Evolutionary conservation across 2,888 invertebrate species (phyloP).

Genomic region (Selenia dentaria): DNA sequence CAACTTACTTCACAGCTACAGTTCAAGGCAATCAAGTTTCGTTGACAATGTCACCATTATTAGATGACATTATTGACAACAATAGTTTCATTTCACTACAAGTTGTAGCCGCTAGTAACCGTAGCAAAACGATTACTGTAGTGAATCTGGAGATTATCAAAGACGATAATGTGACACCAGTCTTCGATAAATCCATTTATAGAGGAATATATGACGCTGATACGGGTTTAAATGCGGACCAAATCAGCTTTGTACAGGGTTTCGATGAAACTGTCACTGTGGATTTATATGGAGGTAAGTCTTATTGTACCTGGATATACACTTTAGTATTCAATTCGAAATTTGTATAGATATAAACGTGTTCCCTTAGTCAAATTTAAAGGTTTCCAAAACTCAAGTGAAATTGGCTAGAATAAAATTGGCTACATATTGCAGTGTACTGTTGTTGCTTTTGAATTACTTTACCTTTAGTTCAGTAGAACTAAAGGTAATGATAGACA

Average conservation of each 20-base stretch:
- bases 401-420: too few relatives aligned
- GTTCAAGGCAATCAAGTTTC: constrained; percentile 46
- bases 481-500: too few relatives aligned
- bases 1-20: constrained; percentile 43
- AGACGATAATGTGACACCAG: constrained; percentile 59
- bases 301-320: too few relatives aligned
- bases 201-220: constrained; percentile 48
- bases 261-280: constrained; percentile 56
- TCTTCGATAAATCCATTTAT: constrained; percentile 56
- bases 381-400: too few relatives aligned
- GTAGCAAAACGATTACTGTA: constrained; percentile 45
- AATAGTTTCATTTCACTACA: constrained; percentile 55
- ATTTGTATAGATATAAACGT: background rate
- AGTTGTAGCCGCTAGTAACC: constrained; percentile 47
- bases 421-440: too few relatives aligned
- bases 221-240: constrained; percentile 47
- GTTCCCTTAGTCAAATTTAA: too few relatives aligned
- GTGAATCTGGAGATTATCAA: constrained; percentile 63
- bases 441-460: too few relatives aligned
- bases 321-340: too few relatives aligned
- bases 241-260: constrained; percentile 56
- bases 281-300: constrained; percentile 56
- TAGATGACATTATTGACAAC: constrained; percentile 43
- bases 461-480: too few relatives aligned
- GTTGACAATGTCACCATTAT: constrained; percentile 49